Conservation (phyloP, 2,888 invertebrate genomes). For the Leptodirus hochenwartii region DNA sequence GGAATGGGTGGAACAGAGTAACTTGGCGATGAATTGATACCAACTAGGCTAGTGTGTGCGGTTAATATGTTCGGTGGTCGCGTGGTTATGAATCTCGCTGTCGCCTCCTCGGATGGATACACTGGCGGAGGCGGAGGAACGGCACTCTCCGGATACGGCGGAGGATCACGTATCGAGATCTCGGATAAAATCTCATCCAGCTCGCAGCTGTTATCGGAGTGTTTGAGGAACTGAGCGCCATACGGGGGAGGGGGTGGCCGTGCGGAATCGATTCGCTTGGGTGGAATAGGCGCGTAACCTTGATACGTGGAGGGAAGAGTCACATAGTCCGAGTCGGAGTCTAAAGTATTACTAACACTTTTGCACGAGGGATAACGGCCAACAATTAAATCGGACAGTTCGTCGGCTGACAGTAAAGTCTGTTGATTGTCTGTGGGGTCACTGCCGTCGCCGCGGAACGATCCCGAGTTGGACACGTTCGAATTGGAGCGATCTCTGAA, state of each 20-base stretch:
- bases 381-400: constrained; percentile 67
- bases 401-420: constrained; percentile 61
- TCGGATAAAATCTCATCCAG: constrained; percentile 20
- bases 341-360: constrained; percentile 68
- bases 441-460: constrained; percentile 77
- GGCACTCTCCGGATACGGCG: constrained; percentile 39
- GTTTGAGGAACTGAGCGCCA: constrained; percentile 20
- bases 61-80: constrained; percentile 59
- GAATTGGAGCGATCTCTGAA: constrained; percentile 59
- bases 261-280: constrained; percentile 48
- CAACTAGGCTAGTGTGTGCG: constrained; percentile 54
- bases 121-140: constrained; percentile 36
- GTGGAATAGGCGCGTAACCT: constrained; percentile 43
- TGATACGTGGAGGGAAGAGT: constrained; percentile 40
- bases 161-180: constrained; percentile 37
- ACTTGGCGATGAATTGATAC: constrained; percentile 33
- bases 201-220: constrained; percentile 13
- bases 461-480: constrained; percentile 56
- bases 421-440: constrained; percentile 55
- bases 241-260: constrained; percentile 30
- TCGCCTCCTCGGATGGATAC: constrained; percentile 49
- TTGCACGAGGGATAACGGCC: constrained; percentile 60
- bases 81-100: constrained; percentile 59
- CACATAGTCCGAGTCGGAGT: constrained; percentile 82
- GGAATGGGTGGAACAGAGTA: constrained; percentile 30